Evolutionary conservation across 2,888 invertebrate genomes (phyloP).

Genomic region (Julus scanicus): DNA sequence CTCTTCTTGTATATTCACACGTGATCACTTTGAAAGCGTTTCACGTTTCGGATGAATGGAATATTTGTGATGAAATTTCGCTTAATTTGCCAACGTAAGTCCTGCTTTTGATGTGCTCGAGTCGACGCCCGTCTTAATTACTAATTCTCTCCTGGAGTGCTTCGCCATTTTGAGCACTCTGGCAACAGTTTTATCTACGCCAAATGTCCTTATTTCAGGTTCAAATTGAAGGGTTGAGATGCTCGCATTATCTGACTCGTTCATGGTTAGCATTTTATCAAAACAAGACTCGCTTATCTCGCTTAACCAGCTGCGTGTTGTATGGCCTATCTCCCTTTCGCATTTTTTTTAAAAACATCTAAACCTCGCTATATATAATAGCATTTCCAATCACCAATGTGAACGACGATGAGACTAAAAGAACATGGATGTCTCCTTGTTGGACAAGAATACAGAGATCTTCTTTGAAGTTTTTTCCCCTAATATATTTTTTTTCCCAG

Average conservation of each 20-base stretch:
- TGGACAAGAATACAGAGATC: not conserved
- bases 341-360: not conserved
- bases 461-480: not conserved
- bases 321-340: not conserved
- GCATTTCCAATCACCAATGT: slow-evolving; percentile 10
- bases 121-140: slow-evolving; percentile 30
- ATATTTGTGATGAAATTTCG: not conserved
- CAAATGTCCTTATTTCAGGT: slow-evolving; percentile 13
- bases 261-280: slow-evolving; percentile 36
- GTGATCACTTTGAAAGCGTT: not conserved
- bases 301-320: slow-evolving; percentile 28
- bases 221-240: slow-evolving; percentile 30
- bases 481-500: not conserved
- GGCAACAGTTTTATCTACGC: slow-evolving; percentile 19
- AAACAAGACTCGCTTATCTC: slow-evolving; percentile 30
- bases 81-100: not conserved
- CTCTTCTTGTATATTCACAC: not conserved
- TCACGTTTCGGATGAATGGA: not conserved
- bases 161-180: not conserved
- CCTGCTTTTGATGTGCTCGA: not conserved
- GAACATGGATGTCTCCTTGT: not conserved
- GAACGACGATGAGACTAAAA: not conserved
- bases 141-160: not conserved
- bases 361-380: not conserved
- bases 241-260: not conserved